Evolutionary conservation across 2,113 vertebrate genomes (phyloP).

Genomic region (Coreoperca whiteheadi): DNA sequence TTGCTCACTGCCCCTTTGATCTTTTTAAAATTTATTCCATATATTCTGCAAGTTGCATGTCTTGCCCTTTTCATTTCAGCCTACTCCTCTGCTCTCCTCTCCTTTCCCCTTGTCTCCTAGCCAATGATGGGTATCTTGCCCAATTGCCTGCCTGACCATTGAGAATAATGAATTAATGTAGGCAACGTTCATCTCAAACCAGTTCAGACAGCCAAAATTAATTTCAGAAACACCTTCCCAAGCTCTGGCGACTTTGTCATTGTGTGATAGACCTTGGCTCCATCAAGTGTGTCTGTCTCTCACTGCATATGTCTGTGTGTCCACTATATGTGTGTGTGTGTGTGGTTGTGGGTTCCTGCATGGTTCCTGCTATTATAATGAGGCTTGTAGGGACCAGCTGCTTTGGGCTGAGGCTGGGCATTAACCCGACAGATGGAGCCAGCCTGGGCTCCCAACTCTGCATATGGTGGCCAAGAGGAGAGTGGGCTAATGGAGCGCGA

Average conservation of each 20-base stretch:
- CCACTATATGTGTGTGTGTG: not conserved
- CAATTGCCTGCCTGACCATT: conserved; percentile 50
- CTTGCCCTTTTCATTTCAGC: not conserved
- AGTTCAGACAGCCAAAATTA: conserved; percentile 64
- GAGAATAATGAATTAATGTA: conserved; percentile 65
- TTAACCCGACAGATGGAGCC: conserved; percentile 86
- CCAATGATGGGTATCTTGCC: conserved; percentile 29
- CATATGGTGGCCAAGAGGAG: conserved; percentile 83
- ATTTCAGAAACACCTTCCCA: conserved; percentile 70
- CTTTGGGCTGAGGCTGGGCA: conserved; percentile 77
- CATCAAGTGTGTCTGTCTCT: conserved; percentile 64
- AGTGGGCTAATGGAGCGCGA: conserved; percentile 75
- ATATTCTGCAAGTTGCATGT: conserved; percentile 3
- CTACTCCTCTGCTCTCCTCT: not conserved
- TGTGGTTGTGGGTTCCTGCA: conserved; percentile 39
- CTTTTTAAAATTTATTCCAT: conserved; percentile 13
- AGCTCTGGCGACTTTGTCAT: conserved; percentile 61
- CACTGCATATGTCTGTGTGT: conserved; percentile 47
- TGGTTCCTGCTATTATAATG: conserved; percentile 75
- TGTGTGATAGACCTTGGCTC: conserved; percentile 66
- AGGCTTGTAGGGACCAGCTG: conserved; percentile 81
- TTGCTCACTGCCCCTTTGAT: conserved; percentile 30
- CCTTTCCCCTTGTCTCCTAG: not conserved
- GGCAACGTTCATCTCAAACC: conserved; percentile 55
- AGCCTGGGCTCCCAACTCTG: conserved; percentile 78